Evolutionary conservation across 2,113 vertebrate genomes (phyloP), one percentile per base, ranked within the genome.

Genomic region (Neolamprologus tretocephalus): DNA sequence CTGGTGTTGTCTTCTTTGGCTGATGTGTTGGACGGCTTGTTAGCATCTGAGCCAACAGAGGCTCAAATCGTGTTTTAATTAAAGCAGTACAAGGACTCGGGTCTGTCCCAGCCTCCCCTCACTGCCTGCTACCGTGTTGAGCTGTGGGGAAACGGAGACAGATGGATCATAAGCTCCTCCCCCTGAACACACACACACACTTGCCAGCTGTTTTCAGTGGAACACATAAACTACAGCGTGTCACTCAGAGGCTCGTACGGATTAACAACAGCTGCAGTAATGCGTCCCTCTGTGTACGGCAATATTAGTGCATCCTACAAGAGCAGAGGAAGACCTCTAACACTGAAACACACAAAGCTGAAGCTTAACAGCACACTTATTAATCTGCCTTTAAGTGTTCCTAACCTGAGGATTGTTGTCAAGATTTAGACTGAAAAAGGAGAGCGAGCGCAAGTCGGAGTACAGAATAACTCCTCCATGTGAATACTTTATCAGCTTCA

Each of bases 91-190:
- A 81, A 89, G 66, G 81, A 81, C 81, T 83, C 68, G 5, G 73
- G 55, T 82, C 63, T 85, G 31, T 88, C 68, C 84, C 89, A 66
- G 83, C 86, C 88, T 87, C 73, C 71, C 68, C 6, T 51, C 21
- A 6, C 80, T 55, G 82, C 81, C 90, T 91, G 81, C 84, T 75
- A 86, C 85, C 51, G 47, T 51, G 88, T 26, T 85, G 86, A 61
- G 47, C 81, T 86, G 84, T 86, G 81, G 85, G 63, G 45, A 78
- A 91, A 85, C 75, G 2, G 71, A 81, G 89, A 92, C 94, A 95
- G 94, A 95, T 95, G 94, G 95, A 92, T 83, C 9, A 71, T 90
- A 89, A 93, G 86, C 90, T 57, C 75, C 85, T 80, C 82, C 83
- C 55, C 37, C 31, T 14, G 80, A 23, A 78, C 55, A 57, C 53